phyloP scores from a whole-genome alignment of 1,140 invertebrate genomes.

The Zaprionus lachaisei region DNA sequence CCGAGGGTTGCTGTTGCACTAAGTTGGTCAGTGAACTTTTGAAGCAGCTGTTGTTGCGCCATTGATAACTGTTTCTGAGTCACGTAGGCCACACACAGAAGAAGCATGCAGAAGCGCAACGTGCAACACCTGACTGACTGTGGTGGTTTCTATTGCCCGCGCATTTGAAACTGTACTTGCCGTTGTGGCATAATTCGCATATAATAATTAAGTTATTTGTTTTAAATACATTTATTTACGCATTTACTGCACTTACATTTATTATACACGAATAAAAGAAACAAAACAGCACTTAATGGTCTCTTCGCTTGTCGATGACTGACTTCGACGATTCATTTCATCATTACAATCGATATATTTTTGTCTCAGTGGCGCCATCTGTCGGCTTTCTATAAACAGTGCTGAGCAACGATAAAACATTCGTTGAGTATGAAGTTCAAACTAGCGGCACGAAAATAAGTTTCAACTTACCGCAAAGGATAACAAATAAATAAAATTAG shows the following conservation, averaged over 20 bases:
- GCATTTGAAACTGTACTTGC: conserved; percentile 18
- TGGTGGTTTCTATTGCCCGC: conserved; percentile 30
- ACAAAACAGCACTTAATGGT: conserved; percentile 18
- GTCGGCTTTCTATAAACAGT: conserved; percentile 6
- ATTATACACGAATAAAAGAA: neutral
- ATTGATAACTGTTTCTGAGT: conserved; percentile 82
- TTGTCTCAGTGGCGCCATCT: conserved; percentile 1
- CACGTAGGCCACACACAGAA: conserved; percentile 72
- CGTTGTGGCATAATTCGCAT: neutral
- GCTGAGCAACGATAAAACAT: conserved; percentile 2
- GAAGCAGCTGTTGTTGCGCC: conserved; percentile 71
- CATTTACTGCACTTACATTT: conserved; percentile 16
- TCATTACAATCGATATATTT: neutral
- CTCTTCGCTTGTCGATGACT: neutral
- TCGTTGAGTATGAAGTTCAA: conserved; percentile 1
- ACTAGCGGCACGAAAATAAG: no score
- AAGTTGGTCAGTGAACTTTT: conserved; percentile 75
- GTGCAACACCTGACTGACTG: conserved; percentile 59
- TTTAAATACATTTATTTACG: neutral
- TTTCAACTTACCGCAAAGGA: no score
- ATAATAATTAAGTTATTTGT: neutral
- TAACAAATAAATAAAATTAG: no score
- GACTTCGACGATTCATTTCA: neutral
- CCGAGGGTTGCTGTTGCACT: conserved; percentile 52
- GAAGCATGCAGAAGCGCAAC: conserved; percentile 26